These are phyloP conservation scores for Leptinotarsa undecemlineata DNA, from an alignment of 1,140 invertebrate genomes.

Conservation along the genomic window DNA sequence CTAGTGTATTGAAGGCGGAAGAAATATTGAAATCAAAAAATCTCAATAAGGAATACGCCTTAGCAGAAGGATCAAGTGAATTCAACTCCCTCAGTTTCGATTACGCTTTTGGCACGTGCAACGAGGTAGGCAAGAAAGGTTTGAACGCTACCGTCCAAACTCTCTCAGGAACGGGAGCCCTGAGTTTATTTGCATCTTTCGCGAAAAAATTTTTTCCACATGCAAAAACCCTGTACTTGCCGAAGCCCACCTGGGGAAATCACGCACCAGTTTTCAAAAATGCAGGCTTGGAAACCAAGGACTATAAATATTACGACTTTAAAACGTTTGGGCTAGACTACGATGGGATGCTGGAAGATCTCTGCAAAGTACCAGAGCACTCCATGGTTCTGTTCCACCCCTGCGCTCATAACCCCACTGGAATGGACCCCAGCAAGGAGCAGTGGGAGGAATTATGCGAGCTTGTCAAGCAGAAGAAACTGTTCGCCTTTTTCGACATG, in stretches of 20 bases:
- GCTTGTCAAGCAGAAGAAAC: constrained; percentile 73
- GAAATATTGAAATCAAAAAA: constrained; percentile 58
- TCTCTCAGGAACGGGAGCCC: constrained; percentile 94
- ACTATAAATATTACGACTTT: constrained; percentile 93
- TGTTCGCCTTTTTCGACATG: constrained; percentile 93
- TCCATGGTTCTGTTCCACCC: constrained; percentile 93
- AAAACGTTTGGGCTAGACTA: constrained; percentile 95
- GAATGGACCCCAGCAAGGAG: constrained; percentile 84
- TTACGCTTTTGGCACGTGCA: constrained; percentile 88
- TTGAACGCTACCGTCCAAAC: constrained; percentile 69
- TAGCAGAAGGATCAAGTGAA: constrained; percentile 81
- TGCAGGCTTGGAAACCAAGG: constrained; percentile 59
- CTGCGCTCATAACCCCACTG: constrained; percentile 98
- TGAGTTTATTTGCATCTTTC: constrained; percentile 89
- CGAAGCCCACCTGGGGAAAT: constrained; percentile 96
- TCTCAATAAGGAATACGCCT: constrained; percentile 94
- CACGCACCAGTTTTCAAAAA: constrained; percentile 93
- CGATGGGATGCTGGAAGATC: constrained; percentile 85
- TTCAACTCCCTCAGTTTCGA: constrained; percentile 80
- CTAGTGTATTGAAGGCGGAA: constrained; percentile 80
- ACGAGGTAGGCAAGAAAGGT: constrained; percentile 71
- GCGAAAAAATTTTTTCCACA: constrained; percentile 82
- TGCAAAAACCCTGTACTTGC: constrained; percentile 87
- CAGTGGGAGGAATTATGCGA: constrained; percentile 84
- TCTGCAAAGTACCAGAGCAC: constrained; percentile 80